Evolutionary conservation across 1,140 invertebrate species (phyloP).

Genomic region (Hirudo medicinalis): DNA sequence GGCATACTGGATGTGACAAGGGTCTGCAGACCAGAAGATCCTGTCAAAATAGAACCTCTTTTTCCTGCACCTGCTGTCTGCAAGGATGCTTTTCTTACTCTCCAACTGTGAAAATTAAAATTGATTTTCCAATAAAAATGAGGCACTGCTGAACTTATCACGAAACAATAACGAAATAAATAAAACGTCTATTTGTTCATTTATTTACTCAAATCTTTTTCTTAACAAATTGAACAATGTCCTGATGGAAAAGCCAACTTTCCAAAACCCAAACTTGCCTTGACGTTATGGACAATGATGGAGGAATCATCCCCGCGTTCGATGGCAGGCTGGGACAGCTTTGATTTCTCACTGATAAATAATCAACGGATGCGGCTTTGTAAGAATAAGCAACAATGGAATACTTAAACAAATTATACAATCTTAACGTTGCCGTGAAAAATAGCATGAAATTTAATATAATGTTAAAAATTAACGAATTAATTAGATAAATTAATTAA

Average conservation of each 20-base stretch:
- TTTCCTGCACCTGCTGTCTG: background rate
- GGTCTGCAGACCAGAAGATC: too few relatives aligned
- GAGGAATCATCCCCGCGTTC: background rate
- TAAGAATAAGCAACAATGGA: background rate
- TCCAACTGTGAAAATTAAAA: background rate
- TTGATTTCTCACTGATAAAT: too few relatives aligned
- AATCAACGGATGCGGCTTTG: background rate
- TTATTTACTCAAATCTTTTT: background rate
- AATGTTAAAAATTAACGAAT: too few relatives aligned
- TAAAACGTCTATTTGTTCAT: background rate
- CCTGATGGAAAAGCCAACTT: background rate
- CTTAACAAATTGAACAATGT: background rate
- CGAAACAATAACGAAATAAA: too few relatives aligned
- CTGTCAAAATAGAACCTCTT: too few relatives aligned
- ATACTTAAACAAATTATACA: background rate
- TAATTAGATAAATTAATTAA: too few relatives aligned
- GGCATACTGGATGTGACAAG: background rate
- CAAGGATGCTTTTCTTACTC: background rate
- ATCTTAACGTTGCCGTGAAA: too few relatives aligned
- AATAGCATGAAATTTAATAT: too few relatives aligned
- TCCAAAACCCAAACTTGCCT: background rate
- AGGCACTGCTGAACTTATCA: too few relatives aligned
- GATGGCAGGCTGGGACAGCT: background rate
- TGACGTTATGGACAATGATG: background rate
- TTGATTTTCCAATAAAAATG: too few relatives aligned